Evolutionary conservation across 2,888 invertebrate species (phyloP), one percentile per base, ranked within the genome.

Genomic region (Acleris laterana): DNA sequence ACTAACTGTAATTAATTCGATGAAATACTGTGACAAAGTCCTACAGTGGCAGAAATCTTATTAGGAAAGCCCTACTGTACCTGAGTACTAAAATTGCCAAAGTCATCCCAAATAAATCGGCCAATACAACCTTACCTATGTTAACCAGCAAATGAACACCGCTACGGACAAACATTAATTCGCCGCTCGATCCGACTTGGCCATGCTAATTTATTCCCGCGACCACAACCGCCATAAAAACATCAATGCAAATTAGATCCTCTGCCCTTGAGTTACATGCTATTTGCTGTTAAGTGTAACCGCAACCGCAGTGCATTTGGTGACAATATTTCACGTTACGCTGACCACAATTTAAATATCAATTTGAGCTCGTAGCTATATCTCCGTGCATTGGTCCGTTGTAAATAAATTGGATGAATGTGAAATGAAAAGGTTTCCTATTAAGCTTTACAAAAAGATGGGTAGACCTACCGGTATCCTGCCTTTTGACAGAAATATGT

Each of bases 241-340:
- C 7, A 7, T 20, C 20, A 61, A n/a, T 49, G 59, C n/a, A 65
- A 65, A 44, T 28, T 44, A 16, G 28, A 65, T 60, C 55, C 44
- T 65, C 13, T 9, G 44, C 20, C 49, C 42, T 55, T 32, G 20
- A 9, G 13, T 20, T 46, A 55, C 17, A 32, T 11, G 20, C 20
- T 55, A 28, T 53, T 44, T 28, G 17, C 25, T 19, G 38, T 55
- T 53, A 62, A 55, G 55, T 55, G 62, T 25, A 69, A 81, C 85
- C 84, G 76, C 85, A 76, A 77, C 83, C 83, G 75, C 82, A 79
- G 70, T 77, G 79, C 87, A 86, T 84, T 84, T 87, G 87, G 55
- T 56, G 64, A 55, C 63, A 60, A 49, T 64, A 64, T 76, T 78
- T 70, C 72, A 82, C 83, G 79, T 74, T 78, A 74, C 70, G 77